Base-by-base conservation (phyloP, 2,888 invertebrate species). In the Apamea crenata region DNA sequence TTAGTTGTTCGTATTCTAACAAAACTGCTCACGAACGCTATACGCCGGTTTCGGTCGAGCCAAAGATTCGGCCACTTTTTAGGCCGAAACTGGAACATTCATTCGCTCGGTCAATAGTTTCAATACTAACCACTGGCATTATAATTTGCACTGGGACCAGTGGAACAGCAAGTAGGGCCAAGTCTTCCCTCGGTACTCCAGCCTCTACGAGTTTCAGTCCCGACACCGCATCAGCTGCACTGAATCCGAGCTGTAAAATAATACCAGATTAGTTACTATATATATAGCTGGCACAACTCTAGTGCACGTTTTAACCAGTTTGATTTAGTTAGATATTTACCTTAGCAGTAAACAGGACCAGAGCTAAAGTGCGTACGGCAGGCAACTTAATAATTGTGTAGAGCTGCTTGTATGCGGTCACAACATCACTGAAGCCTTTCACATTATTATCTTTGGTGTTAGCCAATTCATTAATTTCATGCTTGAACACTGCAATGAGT, bases 221-320 rank as follows among this genome's bases (percentile, higher is more conserved):
- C 36, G 99, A 99, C 0, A 99, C 99, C 40, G 99, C 98, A 96
- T 99, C 99, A 82, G 99, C 98, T 1, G 99, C 99, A 63, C 99
- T 98, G 96, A 99, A 99, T 6, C 99, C 99, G 88, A 99, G 97
- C 99, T 99, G 93, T 40, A 80, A 97, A 50, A 69, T 53, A 59
- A 78, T 25, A 29, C 0, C 12, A 53, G 32, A 53, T 74, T 29
- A 68, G 16, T 59, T 59, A n/a, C 56, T 59, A n/a, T 59, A 12
- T 12, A n/a, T 59, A 59, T n/a, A 10, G 12, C 25, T 80, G 21
- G 4, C 1, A 36, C 25, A 18, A 56, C 8, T 44, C 1, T 53
- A 65, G 16, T 32, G 32, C 12, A 50, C 0, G 21, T 36, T 44
- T 66, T 50, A 47, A 36, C 7, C 21, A n/a, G 14, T 47, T 44